Evolutionary conservation across 2,888 invertebrate genomes (phyloP), one percentile per base, ranked within the genome.

Genomic region (Boloria selene): DNA sequence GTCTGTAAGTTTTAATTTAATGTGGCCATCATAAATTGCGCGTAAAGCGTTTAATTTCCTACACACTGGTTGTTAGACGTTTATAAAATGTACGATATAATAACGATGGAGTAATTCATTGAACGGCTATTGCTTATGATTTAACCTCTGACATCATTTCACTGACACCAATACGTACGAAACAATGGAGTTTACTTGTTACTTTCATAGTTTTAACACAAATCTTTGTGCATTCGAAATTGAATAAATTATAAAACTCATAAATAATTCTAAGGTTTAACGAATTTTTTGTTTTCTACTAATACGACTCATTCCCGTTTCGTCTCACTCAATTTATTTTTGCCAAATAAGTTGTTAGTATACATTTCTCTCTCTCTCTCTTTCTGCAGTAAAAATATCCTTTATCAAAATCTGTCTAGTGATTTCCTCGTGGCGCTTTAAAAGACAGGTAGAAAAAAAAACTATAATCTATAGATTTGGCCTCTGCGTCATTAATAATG

Each of bases 131-230:
- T 59, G 31, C 31, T 31, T 38, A 7, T 18, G 13, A 13, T 3
- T 38, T 52, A 52, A 64, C 52, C 64, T 53, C 17, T 64, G 26
- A 51, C 64, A 50, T 17, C 56, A 56, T 56, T 56, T 44, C 44
- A 45, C 49, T 64, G 42, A 44, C 50, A 22, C 49, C 50, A 63
- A 56, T 63, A 42, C 22, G 17, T 16, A n/a, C 16, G 51, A 51
- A 38, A 56, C 50, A 58, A 56, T 31, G 59, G 13, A 49, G 31
- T 38, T 16, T 26, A 17, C 18, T 13, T 0, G 22, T n/a, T 44
- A n/a, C 2, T 56, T 13, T n/a, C 45, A 16, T 22, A 45, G 5
- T 45, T 56, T n/a, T 18, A n/a, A 45, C 4, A 26, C n/a, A 45
- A 45, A 45, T 38, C 10, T 38, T 45, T 45, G 22, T 26, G 26